Conservation (phyloP, 2,888 invertebrate genomes). For the Siphonodentalium dalli region DNA sequence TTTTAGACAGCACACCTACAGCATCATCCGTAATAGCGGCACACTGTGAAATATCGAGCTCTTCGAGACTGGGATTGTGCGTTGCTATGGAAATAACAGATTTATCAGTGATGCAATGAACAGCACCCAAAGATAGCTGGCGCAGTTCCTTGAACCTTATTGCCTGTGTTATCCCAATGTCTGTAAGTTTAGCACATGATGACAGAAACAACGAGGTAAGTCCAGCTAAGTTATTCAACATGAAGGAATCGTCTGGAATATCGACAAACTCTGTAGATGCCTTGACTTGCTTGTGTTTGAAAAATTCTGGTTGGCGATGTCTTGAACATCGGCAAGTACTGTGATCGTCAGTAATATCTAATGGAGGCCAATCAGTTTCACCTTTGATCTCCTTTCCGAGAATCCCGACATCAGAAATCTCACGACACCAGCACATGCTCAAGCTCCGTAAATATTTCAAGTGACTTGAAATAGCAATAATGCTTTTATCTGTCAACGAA, state of each 20-base stretch:
- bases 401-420: constrained; percentile 76
- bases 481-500: constrained; percentile 74
- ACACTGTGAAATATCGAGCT: constrained; percentile 73
- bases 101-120: constrained; percentile 74
- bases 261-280: constrained; percentile 19
- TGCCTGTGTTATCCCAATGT: constrained; percentile 76
- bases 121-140: constrained; percentile 73
- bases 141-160: constrained; percentile 74
- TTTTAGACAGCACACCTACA: constrained; percentile 67
- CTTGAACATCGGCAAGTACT: constrained; percentile 44
- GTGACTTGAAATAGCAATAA: constrained; percentile 75
- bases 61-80: constrained; percentile 77
- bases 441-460: constrained; percentile 71
- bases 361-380: constrained; percentile 24
- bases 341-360: constrained; percentile 36
- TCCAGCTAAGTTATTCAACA: constrained; percentile 45
- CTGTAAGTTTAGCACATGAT: constrained; percentile 76
- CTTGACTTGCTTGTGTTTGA: background rate
- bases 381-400: constrained; percentile 63
- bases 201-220: constrained; percentile 73
- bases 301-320: constrained; percentile 14
- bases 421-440: constrained; percentile 74
- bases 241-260: constrained; percentile 23
- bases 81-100: constrained; percentile 73
- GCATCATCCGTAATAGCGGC: constrained; percentile 75